Percentiles rank a stretch among this genome's conserved stretches.
phyloP scores from a whole-genome alignment of 2,797 vertebrate species.

The Myotis pilosus region DNA sequence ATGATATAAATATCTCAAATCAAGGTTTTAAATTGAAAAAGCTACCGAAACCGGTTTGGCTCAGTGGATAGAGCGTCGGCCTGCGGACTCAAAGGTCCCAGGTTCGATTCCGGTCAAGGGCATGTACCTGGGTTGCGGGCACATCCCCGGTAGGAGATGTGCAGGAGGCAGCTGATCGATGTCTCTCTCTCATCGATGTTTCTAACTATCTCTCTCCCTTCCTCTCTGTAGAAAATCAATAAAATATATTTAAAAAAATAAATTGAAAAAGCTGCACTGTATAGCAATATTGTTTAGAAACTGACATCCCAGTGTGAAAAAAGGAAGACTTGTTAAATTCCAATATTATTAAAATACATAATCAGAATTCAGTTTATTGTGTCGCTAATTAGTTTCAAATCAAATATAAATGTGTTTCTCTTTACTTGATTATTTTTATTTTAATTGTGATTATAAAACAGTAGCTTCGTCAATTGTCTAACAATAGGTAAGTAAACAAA shows the following conservation, averaged over 20 bases:
- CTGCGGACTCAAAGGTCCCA: too few species aligned
- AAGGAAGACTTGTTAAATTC: neutral
- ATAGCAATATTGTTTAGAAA: neutral
- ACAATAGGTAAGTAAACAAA: neutral
- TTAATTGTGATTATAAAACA: constrained; percentile 18
- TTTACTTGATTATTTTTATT: neutral
- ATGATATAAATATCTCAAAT: neutral
- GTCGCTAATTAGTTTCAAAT: neutral
- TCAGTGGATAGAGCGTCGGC: too few species aligned
- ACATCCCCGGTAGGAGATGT: too few species aligned
- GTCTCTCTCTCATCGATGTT: too few species aligned
- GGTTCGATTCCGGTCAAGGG: too few species aligned
- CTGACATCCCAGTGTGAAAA: neutral
- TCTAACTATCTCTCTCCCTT: too few species aligned
- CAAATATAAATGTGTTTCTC: neutral
- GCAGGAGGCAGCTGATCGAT: too few species aligned
- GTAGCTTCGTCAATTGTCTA: neutral
- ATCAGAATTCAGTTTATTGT: neutral
- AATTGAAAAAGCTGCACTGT: neutral
- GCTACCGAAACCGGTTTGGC: too few species aligned
- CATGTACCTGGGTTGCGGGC: too few species aligned
- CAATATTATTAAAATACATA: neutral
- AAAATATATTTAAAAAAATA: too few species aligned
- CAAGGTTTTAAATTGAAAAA: neutral
- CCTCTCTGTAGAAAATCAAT: too few species aligned